These are phyloP conservation scores for Anabas testudineus DNA, from an alignment of 2,797 vertebrate species.

Conservation along the genomic window DNA sequence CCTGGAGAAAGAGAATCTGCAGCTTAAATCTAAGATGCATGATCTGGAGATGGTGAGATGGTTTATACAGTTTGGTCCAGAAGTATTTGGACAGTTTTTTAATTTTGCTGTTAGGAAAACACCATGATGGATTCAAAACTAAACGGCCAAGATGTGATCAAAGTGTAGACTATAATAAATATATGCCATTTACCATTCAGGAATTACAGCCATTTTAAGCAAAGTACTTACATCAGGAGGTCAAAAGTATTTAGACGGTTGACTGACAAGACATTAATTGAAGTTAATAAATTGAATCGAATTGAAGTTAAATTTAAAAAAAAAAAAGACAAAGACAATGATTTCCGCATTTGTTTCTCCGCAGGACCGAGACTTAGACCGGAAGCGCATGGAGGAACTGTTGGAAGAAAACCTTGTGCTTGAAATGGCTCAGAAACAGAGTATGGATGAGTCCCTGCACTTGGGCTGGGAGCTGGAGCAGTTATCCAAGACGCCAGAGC, in stretches of 20 bases:
- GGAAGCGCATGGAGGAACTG: slow-evolving; percentile 96
- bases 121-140: too few relatives aligned
- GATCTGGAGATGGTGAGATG: slow-evolving; percentile 95
- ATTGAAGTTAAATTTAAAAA: too few relatives aligned
- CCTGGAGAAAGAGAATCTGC: slow-evolving; percentile 96
- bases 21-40: slow-evolving; percentile 95
- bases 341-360: slow-evolving; percentile 12
- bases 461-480: slow-evolving; percentile 98
- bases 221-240: too few relatives aligned
- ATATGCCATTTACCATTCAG: too few relatives aligned
- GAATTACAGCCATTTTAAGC: not conserved
- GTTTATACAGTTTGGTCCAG: too few relatives aligned
- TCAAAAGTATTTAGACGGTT: too few relatives aligned
- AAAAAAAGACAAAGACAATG: not conserved
- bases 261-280: too few relatives aligned
- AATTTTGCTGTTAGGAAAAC: too few relatives aligned
- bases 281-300: too few relatives aligned
- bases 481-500: slow-evolving; percentile 93
- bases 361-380: slow-evolving; percentile 94
- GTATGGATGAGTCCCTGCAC: slow-evolving; percentile 98
- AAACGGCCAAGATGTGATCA: too few relatives aligned
- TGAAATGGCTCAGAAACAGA: slow-evolving; percentile 99
- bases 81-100: too few relatives aligned
- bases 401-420: slow-evolving; percentile 97
- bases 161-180: too few relatives aligned